phyloP scores from a whole-genome alignment of 2,113 vertebrate species.

The Thomomys bottae region DNA sequence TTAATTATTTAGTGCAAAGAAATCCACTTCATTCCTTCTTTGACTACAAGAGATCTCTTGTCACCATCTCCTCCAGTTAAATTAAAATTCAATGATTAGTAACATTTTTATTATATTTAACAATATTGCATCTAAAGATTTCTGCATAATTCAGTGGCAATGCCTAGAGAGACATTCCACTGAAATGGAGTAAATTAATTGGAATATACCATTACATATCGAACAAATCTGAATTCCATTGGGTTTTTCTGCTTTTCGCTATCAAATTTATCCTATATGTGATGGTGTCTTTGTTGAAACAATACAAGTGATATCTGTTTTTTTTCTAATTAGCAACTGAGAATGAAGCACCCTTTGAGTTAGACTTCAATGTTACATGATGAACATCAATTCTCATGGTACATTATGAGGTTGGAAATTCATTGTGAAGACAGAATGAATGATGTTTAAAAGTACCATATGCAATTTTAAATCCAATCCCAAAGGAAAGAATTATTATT shows the following conservation, averaged over 20 bases:
- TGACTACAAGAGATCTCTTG: slow-evolving; percentile 34
- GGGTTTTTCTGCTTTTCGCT: neutral
- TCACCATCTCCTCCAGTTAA: neutral
- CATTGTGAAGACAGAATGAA: neutral
- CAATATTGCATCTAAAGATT: neutral
- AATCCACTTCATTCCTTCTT: neutral
- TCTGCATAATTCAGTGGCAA: neutral
- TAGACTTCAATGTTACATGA: neutral
- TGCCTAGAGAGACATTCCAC: neutral
- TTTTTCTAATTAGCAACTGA: neutral
- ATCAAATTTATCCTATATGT: neutral
- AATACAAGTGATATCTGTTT: neutral
- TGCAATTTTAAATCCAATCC: neutral
- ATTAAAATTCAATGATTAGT: neutral
- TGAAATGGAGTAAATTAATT: slow-evolving; percentile 7
- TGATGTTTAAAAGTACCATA: neutral
- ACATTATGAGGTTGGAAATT: too few species aligned
- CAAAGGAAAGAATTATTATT: neutral
- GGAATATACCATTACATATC: neutral
- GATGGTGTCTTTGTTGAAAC: neutral
- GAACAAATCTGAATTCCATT: neutral
- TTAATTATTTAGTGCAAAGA: neutral
- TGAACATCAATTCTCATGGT: too few species aligned
- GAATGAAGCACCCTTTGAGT: neutral
- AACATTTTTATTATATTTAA: neutral